These are phyloP conservation scores for Chaetodon auriga DNA, from an alignment of 2,113 vertebrate species.

Conservation along the genomic window DNA sequence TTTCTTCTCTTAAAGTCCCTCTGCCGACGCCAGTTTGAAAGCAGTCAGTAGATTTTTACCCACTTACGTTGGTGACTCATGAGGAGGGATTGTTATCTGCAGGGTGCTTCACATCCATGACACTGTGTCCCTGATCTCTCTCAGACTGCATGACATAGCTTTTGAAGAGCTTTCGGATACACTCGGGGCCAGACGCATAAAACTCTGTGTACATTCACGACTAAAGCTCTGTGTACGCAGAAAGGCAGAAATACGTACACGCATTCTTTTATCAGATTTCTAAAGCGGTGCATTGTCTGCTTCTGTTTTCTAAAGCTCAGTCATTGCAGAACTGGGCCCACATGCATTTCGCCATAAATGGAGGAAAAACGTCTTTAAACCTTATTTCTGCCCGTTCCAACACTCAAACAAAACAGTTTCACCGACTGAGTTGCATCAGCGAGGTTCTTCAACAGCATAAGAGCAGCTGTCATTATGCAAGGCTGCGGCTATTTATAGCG, in stretches of 20 bases:
- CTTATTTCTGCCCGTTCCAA: not conserved
- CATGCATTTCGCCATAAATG: not conserved
- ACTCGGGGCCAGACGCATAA: not conserved
- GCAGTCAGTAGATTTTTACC: slow-evolving; percentile 4
- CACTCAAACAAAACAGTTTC: not conserved
- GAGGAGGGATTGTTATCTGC: slow-evolving; percentile 27
- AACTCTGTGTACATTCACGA: not conserved
- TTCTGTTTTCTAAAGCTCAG: not conserved
- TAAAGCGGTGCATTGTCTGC: not conserved
- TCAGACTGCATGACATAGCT: slow-evolving; percentile 10
- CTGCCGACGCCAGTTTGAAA: not conserved
- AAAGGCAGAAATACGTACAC: not conserved
- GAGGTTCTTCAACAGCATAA: not conserved
- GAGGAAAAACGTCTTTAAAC: not conserved
- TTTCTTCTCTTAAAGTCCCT: slow-evolving; percentile 16
- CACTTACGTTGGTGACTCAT: slow-evolving; percentile 16
- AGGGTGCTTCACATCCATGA: slow-evolving; percentile 30
- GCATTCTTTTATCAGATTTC: not conserved
- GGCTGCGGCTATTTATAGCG: not conserved
- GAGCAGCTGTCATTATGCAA: not conserved
- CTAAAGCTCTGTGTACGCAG: not conserved
- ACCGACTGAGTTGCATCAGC: not conserved
- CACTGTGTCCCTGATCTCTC: slow-evolving; percentile 42
- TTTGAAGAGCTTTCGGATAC: slow-evolving; percentile 9
- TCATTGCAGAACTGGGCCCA: not conserved